Base-by-base conservation (phyloP, 1,140 invertebrate species). In the Littorina saxatilis region DNA sequence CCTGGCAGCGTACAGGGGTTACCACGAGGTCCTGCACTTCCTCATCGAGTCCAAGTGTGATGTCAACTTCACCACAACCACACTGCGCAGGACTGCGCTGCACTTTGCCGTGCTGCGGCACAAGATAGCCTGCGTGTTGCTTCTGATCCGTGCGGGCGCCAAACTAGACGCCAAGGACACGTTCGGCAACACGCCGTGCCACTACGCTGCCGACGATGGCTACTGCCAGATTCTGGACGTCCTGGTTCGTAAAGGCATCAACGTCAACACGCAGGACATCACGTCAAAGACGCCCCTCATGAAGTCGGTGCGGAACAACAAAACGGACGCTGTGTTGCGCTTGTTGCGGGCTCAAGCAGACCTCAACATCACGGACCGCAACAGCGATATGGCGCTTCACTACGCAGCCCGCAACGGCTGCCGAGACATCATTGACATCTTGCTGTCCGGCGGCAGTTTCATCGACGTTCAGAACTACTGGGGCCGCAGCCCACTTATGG, bases 311-410 rank as follows among this genome's bases (percentile, higher is more conserved):
- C 83, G 91, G 20, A 92, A 91, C 83, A 91, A 89, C 66, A 91
- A 92, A 83, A 89, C 91, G 3, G 89, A 91, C 61, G 91, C 90
- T 1, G 90, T 92, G 11, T 74, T 91, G 13, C 82, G 89, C 15
- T 80, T 92, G 23, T 72, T 92, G 1, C 82, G 88, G n/a, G 91
- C 88, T 23, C 87, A 87, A 39, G 90, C 89, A 76, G 87, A 98
- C 92, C 93, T 99, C 52, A 99, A 99, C 89, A 96, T 99, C 61
- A 96, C 97, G 29, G 98, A 99, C 91, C 98, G 99, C 93, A 98
- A 99, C 90, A 97, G 97, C 27, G 98, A 99, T 91, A 99, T 98
- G 9, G 97, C 98, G 0, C 93, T 99, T 55, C 98, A 99, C 90
- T 92, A 91, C 75, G 91, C 91, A 1, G 88, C 91, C 3, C 83